These are phyloP conservation scores for Murina feae DNA, from an alignment of 2,113 vertebrate genomes.

Conservation along the genomic window DNA sequence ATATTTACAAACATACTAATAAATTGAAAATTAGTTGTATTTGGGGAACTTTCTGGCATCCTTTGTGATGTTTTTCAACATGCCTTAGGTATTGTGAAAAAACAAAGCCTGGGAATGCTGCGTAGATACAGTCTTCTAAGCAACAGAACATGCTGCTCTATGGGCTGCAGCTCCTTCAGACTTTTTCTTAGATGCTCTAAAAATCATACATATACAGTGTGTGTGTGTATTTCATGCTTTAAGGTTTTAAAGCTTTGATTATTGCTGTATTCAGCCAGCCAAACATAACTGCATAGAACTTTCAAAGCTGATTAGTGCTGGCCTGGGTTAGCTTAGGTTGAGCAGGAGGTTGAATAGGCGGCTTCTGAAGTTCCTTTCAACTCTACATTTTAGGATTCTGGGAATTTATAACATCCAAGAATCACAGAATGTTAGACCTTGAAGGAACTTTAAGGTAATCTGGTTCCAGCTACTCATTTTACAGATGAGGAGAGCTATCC, in stretches of 20 bases:
- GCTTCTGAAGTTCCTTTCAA: slow-evolving; percentile 63
- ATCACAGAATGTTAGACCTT: slow-evolving; percentile 45
- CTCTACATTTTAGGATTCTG: slow-evolving; percentile 60
- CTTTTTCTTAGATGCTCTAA: slow-evolving; percentile 54
- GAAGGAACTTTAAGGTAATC: slow-evolving; percentile 36
- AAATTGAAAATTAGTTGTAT: slow-evolving; percentile 15
- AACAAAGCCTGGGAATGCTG: neutral
- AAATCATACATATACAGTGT: neutral
- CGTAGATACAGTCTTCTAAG: slow-evolving; percentile 10
- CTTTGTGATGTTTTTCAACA: neutral
- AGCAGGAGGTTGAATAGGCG: slow-evolving; percentile 46
- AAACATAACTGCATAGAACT: slow-evolving; percentile 58
- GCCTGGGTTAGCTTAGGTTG: slow-evolving; percentile 45
- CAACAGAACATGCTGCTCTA: neutral
- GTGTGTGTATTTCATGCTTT: slow-evolving; percentile 39
- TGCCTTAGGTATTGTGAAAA: neutral
- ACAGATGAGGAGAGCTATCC: neutral
- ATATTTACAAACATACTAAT: neutral
- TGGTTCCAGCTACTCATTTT: neutral
- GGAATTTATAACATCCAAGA: slow-evolving; percentile 55
- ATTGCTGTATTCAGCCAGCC: slow-evolving; percentile 39
- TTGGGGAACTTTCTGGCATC: slow-evolving; percentile 34
- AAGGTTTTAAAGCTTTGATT: slow-evolving; percentile 64
- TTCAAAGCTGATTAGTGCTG: slow-evolving; percentile 65
- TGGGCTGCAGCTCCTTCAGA: slow-evolving; percentile 17